phyloP scores from a whole-genome alignment of 2,888 invertebrate species.

The Lapara coniferarum region DNA sequence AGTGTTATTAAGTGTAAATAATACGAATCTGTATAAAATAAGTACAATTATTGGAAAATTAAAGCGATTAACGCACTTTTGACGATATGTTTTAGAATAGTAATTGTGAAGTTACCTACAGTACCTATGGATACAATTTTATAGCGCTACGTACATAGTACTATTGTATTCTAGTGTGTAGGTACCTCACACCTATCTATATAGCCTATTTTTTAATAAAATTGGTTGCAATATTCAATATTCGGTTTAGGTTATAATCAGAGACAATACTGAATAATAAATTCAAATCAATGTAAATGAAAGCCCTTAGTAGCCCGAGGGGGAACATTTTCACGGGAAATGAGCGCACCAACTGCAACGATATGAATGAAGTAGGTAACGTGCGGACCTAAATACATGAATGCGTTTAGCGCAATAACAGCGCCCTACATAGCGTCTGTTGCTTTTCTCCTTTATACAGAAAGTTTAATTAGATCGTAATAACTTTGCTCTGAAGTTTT shows the following conservation, averaged over 20 bases:
- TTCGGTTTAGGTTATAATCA: not conserved
- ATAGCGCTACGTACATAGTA: no score
- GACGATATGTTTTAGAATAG: no score
- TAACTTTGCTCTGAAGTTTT: slow-evolving; percentile 13
- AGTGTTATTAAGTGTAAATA: no score
- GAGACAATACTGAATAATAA: not conserved
- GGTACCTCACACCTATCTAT: not conserved
- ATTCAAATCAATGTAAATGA: not conserved
- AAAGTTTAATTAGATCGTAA: slow-evolving; percentile 34
- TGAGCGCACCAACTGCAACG: not conserved
- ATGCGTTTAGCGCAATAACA: not conserved
- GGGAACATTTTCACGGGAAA: slow-evolving; percentile 1
- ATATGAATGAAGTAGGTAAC: slow-evolving; percentile 32
- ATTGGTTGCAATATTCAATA: not conserved
- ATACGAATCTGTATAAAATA: no score
- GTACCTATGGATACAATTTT: no score
- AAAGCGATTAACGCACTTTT: no score
- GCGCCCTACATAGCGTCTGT: slow-evolving; percentile 18
- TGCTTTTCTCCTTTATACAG: slow-evolving; percentile 31
- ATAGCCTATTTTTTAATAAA: not conserved
- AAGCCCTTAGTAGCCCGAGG: not conserved
- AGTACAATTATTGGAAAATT: no score
- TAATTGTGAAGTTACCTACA: no score
- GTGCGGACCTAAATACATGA: slow-evolving; percentile 30
- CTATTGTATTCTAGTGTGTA: no score